Evolutionary conservation across 2,797 vertebrate species (phyloP), one percentile per base, ranked within the genome.

Genomic region (Molossus molossus): DNA sequence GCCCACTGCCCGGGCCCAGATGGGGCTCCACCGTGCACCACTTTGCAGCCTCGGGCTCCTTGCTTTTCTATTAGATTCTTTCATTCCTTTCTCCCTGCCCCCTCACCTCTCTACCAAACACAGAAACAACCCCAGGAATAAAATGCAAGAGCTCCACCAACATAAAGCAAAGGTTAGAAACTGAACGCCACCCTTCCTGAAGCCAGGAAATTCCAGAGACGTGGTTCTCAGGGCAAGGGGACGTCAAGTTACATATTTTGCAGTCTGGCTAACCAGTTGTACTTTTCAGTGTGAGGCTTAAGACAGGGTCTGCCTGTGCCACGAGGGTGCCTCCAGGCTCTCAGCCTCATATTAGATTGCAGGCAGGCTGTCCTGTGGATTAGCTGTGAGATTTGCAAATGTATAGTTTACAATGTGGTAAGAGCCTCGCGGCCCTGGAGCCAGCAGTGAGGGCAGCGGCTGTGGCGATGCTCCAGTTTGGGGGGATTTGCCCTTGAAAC

Each of bases 381-480:
- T 98, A 98, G 97, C 96, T 97, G 96, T 93, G 96, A 98, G 97
- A 97, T 97, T 97, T 97, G 97, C 96, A 97, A 98, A 97, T 97
- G 97, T 97, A 98, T 97, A 95, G 96, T 98, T 98, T 98, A 98
- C 97, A 98, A 97, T 94, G 97, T 97, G 97, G 97, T 97, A 98
- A 98, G 97, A 97, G 94, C 97, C 94, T 87, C 6, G 1, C 5
- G 53, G 93, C 93, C 96, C 23, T 0, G 76, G 2, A 88, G 96
- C 18, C 7, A n/a, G 92, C 70, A 87, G 92, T 18, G 37, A 94
- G 37, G 82, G 89, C 17, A 4, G 72, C 94, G 69, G n/a, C 86
- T 93, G 88, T 27, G 84, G 90, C 50, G 1, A 18, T 27, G 70
- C 75, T 83, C n/a, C 60, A 29, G 21, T 69, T 11, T 80, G 64